Conservation (phyloP, 2,113 vertebrate species). For the Menidia beryllina region DNA sequence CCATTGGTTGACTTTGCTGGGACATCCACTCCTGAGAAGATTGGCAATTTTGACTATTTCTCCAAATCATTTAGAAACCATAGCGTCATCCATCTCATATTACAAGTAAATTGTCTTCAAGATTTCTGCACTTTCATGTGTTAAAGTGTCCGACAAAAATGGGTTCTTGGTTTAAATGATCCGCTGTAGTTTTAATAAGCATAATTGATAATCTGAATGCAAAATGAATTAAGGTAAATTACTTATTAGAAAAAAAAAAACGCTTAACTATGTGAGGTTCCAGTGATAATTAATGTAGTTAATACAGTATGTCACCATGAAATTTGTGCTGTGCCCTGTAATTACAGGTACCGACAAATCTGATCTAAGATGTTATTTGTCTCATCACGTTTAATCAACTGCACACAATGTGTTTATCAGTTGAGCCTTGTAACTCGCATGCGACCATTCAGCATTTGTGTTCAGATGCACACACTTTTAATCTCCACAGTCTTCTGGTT, state of each 20-base stretch:
- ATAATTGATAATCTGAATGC: constrained; percentile 22
- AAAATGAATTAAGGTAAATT: too few relatives aligned
- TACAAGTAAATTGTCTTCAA: too few relatives aligned
- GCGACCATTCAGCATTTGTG: not conserved
- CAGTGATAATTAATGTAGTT: constrained; percentile 10
- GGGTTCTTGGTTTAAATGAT: too few relatives aligned
- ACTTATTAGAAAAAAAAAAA: not conserved
- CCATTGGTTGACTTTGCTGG: too few relatives aligned
- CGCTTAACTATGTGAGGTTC: not conserved
- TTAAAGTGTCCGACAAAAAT: too few relatives aligned
- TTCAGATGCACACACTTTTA: constrained; percentile 14
- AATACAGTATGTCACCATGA: constrained; percentile 33
- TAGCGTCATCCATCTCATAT: too few relatives aligned
- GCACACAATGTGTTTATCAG: constrained; percentile 58
- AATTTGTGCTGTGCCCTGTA: constrained; percentile 25
- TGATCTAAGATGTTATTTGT: constrained; percentile 46
- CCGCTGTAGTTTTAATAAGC: constrained; percentile 15
- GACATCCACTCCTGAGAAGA: too few relatives aligned
- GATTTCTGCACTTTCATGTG: too few relatives aligned
- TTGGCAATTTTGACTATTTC: too few relatives aligned
- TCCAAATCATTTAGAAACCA: too few relatives aligned
- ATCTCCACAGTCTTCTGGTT: constrained; percentile 37
- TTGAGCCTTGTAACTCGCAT: constrained; percentile 20
- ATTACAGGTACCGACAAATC: constrained; percentile 43
- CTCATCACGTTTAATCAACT: constrained; percentile 68